These are phyloP conservation scores for Cichladusa arquata DNA, from an alignment of 2,113 vertebrate genomes.

Conservation along the genomic window DNA sequence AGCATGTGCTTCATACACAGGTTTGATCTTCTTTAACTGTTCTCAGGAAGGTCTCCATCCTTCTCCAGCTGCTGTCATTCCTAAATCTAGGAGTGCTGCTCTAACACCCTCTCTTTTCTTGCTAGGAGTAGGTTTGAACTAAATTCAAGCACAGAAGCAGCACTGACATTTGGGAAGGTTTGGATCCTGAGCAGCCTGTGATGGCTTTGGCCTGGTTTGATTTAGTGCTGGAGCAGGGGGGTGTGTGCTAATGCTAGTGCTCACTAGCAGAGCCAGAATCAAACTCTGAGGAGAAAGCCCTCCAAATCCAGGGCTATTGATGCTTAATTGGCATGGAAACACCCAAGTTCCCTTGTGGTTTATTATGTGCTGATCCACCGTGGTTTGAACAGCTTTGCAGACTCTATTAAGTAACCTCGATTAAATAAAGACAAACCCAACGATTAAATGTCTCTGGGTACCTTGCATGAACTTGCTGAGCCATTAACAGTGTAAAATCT, in stretches of 20 bases:
- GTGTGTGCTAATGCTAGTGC: not conserved
- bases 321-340: not conserved
- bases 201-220: not conserved
- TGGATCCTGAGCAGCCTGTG: not conserved
- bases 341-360: not conserved
- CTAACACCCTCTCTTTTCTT: not conserved
- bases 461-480: not conserved
- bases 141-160: not conserved
- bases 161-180: not conserved
- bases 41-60: not conserved
- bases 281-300: not conserved
- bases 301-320: not conserved
- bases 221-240: not conserved
- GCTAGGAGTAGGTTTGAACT: not conserved
- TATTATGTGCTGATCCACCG: not conserved
- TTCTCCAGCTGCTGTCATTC: not conserved
- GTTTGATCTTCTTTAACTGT: not conserved
- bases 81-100: not conserved
- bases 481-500: not conserved
- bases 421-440: not conserved
- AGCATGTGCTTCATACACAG: fast-evolving
- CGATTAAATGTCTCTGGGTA: not conserved
- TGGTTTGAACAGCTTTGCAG: not conserved
- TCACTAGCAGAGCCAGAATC: not conserved
- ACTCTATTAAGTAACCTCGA: not conserved